These are phyloP conservation scores for Machaerirhynchus nigripectus DNA, from an alignment of 2,113 vertebrate genomes.

Conservation along the genomic window DNA sequence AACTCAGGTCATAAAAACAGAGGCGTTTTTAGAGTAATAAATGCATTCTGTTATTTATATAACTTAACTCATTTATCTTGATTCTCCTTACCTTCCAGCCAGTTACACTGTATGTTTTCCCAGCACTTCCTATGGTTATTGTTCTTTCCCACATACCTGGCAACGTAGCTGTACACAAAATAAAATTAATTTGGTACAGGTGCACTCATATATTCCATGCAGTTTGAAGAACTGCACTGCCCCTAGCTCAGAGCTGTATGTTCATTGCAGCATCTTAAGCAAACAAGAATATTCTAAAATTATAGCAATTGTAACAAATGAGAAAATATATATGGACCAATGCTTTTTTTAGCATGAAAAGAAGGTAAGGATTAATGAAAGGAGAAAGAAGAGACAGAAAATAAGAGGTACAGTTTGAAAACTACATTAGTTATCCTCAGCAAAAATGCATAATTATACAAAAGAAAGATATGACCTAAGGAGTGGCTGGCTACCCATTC, in stretches of 20 bases:
- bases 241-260: neutral
- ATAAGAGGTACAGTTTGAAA: neutral
- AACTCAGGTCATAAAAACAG: neutral
- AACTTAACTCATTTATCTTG: neutral
- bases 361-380: neutral
- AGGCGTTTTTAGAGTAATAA: neutral
- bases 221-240: neutral
- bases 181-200: neutral
- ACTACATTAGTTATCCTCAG: neutral
- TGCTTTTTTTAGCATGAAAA: neutral
- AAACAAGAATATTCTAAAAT: neutral
- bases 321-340: neutral
- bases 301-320: neutral
- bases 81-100: conserved; percentile 90
- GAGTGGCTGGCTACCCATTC: neutral
- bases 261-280: neutral
- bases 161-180: conserved; percentile 80
- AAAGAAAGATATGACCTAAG: neutral
- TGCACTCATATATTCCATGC: neutral
- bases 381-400: neutral
- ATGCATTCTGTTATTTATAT: neutral
- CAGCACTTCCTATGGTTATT: conserved; percentile 90
- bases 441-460: neutral
- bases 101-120: conserved; percentile 94
- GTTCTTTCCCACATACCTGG: conserved; percentile 99